Percentiles rank a stretch among this genome's conserved stretches.
Conservation (phyloP, 2,113 vertebrate species). For the Romanogobio albipinnatus region DNA sequence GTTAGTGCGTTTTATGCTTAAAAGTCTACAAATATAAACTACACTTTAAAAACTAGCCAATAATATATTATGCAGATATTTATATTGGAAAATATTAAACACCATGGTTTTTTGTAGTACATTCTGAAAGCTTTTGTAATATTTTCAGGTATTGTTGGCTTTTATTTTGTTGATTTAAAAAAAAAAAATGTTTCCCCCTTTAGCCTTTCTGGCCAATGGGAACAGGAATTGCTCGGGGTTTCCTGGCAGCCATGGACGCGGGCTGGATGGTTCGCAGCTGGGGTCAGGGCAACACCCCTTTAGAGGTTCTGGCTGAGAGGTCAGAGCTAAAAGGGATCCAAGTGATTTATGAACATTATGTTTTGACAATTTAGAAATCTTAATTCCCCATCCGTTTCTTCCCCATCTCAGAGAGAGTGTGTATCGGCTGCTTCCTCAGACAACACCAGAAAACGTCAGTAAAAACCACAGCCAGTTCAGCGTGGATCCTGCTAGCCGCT, state of each 20-base stretch:
- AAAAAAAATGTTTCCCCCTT: neutral
- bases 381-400: neutral
- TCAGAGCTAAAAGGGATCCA: constrained; percentile 50
- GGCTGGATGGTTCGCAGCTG: constrained; percentile 96
- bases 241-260: constrained; percentile 93
- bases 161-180: neutral
- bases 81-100: neutral
- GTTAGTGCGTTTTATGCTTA: too few species aligned
- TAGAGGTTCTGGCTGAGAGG: constrained; percentile 93
- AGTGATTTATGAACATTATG: neutral
- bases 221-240: constrained; percentile 94
- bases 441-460: constrained; percentile 95
- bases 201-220: constrained; percentile 99
- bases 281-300: constrained; percentile 81
- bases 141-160: neutral
- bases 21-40: too few species aligned
- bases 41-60: neutral
- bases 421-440: constrained; percentile 92
- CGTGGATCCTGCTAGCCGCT: constrained; percentile 89
- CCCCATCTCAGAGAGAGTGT: constrained; percentile 85
- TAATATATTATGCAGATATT: neutral
- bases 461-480: constrained; percentile 93
- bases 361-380: neutral
- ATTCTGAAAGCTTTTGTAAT: neutral
- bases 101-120: neutral